Conservation (phyloP, 2,797 vertebrate genomes). For the Spea hammondii region DNA sequence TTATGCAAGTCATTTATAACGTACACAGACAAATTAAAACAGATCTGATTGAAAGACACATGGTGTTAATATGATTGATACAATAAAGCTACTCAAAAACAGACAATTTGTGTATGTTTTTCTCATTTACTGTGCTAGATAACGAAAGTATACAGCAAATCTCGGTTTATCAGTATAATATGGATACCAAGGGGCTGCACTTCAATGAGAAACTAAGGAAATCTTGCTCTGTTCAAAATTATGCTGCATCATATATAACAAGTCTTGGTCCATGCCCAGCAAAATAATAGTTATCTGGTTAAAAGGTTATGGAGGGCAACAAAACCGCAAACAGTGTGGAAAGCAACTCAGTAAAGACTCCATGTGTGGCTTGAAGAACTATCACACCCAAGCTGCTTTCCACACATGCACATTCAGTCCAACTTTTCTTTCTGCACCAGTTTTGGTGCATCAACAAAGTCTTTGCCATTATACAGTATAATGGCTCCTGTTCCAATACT, state of each 20-base stretch:
- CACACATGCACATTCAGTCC: constrained; percentile 98
- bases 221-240: background rate
- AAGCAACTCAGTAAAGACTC: constrained; percentile 88
- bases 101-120: background rate
- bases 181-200: background rate
- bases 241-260: background rate
- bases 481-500: constrained; percentile 86
- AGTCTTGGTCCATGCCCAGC: background rate
- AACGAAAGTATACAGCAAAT: background rate
- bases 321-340: constrained; percentile 61
- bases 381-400: constrained; percentile 86
- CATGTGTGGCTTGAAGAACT: constrained; percentile 75
- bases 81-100: too few relatives aligned
- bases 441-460: constrained; percentile 91
- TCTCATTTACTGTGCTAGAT: background rate
- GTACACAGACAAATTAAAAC: too few relatives aligned
- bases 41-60: too few relatives aligned
- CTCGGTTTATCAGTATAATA: background rate
- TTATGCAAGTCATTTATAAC: too few relatives aligned
- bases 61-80: too few relatives aligned
- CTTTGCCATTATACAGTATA: constrained; percentile 92
- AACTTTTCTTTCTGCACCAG: constrained; percentile 96
- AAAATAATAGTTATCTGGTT: background rate
- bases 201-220: background rate
- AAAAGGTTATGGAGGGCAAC: background rate